Evolutionary conservation across 2,113 vertebrate genomes (phyloP), one percentile per base, ranked within the genome.

Genomic region (Paralichthys olivaceus): DNA sequence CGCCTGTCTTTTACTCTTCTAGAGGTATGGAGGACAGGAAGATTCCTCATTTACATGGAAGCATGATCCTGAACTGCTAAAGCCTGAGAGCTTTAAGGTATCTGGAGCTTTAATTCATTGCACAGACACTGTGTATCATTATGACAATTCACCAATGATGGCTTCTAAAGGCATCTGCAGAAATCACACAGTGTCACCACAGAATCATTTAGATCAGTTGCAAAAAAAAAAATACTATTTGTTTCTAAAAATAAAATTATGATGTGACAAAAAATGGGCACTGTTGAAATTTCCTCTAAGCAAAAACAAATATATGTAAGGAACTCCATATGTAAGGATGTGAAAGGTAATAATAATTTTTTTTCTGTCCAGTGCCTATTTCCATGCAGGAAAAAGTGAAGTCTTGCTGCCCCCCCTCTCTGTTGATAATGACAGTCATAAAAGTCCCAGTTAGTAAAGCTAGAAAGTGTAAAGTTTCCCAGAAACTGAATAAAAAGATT

Each of bases 401-500:
- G 17, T 61, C 72, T 56, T 43, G 5, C 67, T 43, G 17, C 15
- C 19, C 34, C 32, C 15, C 9, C 29, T 32, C 8, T 58, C 37
- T 43, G 5, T 17, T 74, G 9, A 72, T 62, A 32, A 56, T 1
- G 2, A 51, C 55, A 62, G 15, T 20, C 55, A 58, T 6, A 62
- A 37, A 29, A 62, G 20, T 9, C 9, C 15, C 0, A 23, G 25
- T 32, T 69, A 19, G 17, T 51, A 3, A 8, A 51, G 1, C 8
- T 12, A 12, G 12, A 17, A 19, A 14, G 37, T 40, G 12, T 5
- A n/a, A 64, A 25, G 34, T 66, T 77, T 69, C 51, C 1, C 25
- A 59, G 5, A 45, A 63, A 73, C 4, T 54, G 8, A 13, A 65
- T 23, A 22, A 49, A 74, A 79, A 62, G 7, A 78, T 26, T 17